A percentile compares a stretch with the other conserved stretches of the same genome.
phyloP scores from a whole-genome alignment of 2,888 invertebrate genomes.

The Mimachlamys varia region DNA sequence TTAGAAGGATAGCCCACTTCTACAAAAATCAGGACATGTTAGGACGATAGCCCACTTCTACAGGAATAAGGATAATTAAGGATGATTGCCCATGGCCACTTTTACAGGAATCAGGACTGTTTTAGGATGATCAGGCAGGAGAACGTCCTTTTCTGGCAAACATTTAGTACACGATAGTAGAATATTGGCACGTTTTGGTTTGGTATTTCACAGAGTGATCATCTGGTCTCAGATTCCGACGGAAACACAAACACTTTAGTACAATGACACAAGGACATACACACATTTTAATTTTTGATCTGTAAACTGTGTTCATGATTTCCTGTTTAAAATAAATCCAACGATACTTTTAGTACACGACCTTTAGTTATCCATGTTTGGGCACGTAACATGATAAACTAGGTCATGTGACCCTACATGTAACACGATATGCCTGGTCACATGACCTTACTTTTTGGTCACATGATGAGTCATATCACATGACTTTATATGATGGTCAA shows the following conservation, averaged over 20 bases:
- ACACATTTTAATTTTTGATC: background rate
- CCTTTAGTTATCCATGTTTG: too few species aligned
- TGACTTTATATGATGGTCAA: too few species aligned
- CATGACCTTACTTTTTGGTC: too few species aligned
- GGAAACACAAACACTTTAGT: background rate
- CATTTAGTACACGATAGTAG: background rate
- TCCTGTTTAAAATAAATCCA: background rate
- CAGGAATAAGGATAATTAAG: too few species aligned
- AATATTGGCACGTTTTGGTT: conserved; percentile 11
- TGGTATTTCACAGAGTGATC: background rate
- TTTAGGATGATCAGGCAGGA: background rate
- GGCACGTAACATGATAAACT: too few species aligned
- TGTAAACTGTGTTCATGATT: background rate
- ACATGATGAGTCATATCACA: too few species aligned
- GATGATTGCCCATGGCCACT: too few species aligned
- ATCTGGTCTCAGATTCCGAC: background rate
- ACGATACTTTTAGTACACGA: background rate
- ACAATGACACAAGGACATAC: background rate
- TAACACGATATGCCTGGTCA: too few species aligned
- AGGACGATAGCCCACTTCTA: background rate
- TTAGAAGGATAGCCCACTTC: too few species aligned
- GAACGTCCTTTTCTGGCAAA: background rate
- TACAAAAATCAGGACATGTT: too few species aligned
- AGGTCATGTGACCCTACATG: too few species aligned
- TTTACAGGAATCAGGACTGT: too few species aligned